Conservation (phyloP, 2,113 vertebrate genomes). For the Melanocharis versteri region DNA sequence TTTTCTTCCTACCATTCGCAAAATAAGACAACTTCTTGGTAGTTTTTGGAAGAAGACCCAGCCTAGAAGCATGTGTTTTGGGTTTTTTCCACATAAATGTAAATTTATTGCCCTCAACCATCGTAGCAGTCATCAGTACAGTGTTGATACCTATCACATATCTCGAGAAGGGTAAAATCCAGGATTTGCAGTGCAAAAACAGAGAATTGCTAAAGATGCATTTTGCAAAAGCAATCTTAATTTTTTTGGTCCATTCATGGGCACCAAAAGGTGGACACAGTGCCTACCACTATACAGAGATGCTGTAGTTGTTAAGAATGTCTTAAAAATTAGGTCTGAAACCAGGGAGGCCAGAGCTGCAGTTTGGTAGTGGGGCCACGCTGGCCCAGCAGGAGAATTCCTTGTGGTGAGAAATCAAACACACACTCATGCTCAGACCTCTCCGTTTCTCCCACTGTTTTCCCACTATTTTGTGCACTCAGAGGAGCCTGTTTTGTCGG, state of each 20-base stretch:
- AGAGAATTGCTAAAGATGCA: background rate
- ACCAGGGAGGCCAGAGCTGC: background rate
- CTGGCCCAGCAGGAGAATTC: background rate
- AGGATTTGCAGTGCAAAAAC: background rate
- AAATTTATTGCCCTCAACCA: background rate
- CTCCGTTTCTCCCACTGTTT: background rate
- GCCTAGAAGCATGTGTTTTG: background rate
- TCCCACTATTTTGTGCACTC: background rate
- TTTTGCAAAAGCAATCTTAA: background rate
- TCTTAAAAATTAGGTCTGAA: background rate
- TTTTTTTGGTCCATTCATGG: background rate
- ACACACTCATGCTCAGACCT: fast-evolving
- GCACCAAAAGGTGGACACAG: background rate
- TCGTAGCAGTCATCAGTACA: background rate
- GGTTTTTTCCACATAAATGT: background rate
- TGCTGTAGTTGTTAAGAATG: background rate
- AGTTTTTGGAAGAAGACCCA: background rate
- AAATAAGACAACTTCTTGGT: background rate
- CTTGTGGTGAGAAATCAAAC: background rate
- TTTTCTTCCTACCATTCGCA: background rate
- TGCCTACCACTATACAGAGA: background rate
- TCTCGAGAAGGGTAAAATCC: background rate
- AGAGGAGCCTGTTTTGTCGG: background rate
- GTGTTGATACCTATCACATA: background rate
- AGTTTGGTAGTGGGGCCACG: background rate